Base-by-base conservation (phyloP, 1,140 invertebrate genomes). In the Calliphora vicina region DNA sequence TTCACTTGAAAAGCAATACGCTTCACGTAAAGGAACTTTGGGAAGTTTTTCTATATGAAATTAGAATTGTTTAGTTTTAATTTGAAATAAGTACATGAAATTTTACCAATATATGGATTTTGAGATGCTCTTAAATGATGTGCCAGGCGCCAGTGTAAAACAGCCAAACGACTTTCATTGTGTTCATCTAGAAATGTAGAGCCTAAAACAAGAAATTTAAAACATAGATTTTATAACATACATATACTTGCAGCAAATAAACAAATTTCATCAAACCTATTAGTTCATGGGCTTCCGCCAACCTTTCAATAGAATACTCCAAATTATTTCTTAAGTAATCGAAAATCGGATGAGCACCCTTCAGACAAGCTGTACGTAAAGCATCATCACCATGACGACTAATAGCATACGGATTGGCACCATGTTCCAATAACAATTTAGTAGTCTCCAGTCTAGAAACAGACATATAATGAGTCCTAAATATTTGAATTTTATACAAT, bases 351-450 rank as follows among this genome's bases (percentile, higher is more conserved):
- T 92, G 93, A n/a, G 96, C 95, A 42, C 97, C 97, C 91, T 97
- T 97, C 0, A 98, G 91, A 89, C 96, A 97, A 8, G 97, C 96
- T 35, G 96, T 97, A 88, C 97, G 96, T 82, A 98, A 90, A 25
- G 97, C 97, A 93, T 98, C 97, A 91, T 98, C 97, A 50, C 96
- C 96, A 87, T 96, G 95, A 83, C 95, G 92, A 84, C 96, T 97
- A 84, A 93, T 93, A 17, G 95, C 92, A 90, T 93, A 93, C 25
- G 95, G 95, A 92, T 97, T 93, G 0, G 97, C 97, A 76, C 95
- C 95, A 91, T 95, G 92, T 74, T 94, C 93, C 45, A 98, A 90
- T 26, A 98, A 90, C 45, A 98, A 91, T 86, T 95, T 95, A 0
- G 96, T 96, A 4, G 97, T 97, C 90, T 97, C 96, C 87, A 97